Percentiles rank a stretch among this genome's conserved stretches.
Conservation (phyloP, 1,140 invertebrate species). For the Asobara japonica region DNA sequence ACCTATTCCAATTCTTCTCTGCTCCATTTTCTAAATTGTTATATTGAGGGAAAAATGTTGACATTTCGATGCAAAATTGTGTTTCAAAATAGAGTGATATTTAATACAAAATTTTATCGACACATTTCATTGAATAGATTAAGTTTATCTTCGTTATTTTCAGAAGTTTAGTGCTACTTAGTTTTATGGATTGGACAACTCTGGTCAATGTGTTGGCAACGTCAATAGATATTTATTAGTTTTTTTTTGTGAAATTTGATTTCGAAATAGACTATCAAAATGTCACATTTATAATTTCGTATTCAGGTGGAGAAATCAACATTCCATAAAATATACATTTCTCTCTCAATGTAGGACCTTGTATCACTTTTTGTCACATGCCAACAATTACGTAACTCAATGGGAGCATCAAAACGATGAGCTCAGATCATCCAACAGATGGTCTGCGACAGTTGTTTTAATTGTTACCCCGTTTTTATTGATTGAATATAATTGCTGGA, state of each 20-base stretch:
- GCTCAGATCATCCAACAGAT: background rate
- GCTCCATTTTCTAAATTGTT: no score
- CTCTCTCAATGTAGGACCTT: slow-evolving; percentile 11
- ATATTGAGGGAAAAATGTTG: no score
- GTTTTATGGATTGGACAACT: no score
- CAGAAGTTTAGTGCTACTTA: no score
- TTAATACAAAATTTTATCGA: no score
- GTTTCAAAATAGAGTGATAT: no score
- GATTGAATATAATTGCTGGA: background rate
- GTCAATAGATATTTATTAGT: no score
- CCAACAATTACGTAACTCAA: slow-evolving; percentile 23
- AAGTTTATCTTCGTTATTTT: no score
- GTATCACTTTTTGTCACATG: slow-evolving; percentile 29
- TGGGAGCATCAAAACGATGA: background rate
- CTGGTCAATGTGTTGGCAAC: no score
- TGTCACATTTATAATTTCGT: background rate
- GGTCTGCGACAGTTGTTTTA: background rate
- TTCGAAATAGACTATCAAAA: background rate
- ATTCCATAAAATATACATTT: background rate
- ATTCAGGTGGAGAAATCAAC: background rate
- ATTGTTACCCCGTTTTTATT: background rate
- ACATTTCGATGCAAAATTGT: no score
- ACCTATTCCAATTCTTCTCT: background rate
- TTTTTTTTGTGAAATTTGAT: background rate
- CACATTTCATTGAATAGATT: no score